These are phyloP conservation scores for Oreocharis arfaki DNA, from an alignment of 2,113 vertebrate species.

Conservation along the genomic window DNA sequence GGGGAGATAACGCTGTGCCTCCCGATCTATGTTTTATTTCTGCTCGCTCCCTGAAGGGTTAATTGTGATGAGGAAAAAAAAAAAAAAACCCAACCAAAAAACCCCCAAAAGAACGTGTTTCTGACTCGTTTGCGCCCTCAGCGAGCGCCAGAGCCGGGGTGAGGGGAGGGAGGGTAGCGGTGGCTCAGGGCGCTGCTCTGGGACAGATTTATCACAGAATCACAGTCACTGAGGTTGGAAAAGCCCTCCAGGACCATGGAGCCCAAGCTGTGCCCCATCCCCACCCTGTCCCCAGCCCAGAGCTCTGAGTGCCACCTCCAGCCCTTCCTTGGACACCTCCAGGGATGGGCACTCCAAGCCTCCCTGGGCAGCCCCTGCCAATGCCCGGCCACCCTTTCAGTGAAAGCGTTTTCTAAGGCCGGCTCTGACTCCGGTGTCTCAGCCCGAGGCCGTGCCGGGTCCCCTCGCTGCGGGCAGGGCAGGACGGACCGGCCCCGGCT, in stretches of 20 bases:
- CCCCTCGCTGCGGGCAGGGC: not conserved
- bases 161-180: not conserved
- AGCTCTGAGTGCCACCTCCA: not conserved
- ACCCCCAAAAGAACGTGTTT: too few relatives aligned
- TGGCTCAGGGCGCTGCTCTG: not conserved
- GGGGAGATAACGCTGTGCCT: too few relatives aligned
- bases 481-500: not conserved
- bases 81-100: too few relatives aligned
- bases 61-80: too few relatives aligned
- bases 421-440: rapidly evolving
- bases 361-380: not conserved
- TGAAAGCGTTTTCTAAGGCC: rapidly evolving
- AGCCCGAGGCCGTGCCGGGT: not conserved
- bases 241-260: not conserved
- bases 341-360: rapidly evolving
- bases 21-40: not conserved
- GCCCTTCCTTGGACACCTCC: rapidly evolving
- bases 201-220: not conserved
- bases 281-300: not conserved
- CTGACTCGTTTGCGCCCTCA: not conserved
- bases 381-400: rapidly evolving
- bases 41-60: not conserved
- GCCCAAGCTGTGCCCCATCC: rapidly evolving
- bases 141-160: not conserved
- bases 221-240: not conserved